phyloP scores from a whole-genome alignment of 2,888 invertebrate species.

The Ceriagrion tenellum region DNA sequence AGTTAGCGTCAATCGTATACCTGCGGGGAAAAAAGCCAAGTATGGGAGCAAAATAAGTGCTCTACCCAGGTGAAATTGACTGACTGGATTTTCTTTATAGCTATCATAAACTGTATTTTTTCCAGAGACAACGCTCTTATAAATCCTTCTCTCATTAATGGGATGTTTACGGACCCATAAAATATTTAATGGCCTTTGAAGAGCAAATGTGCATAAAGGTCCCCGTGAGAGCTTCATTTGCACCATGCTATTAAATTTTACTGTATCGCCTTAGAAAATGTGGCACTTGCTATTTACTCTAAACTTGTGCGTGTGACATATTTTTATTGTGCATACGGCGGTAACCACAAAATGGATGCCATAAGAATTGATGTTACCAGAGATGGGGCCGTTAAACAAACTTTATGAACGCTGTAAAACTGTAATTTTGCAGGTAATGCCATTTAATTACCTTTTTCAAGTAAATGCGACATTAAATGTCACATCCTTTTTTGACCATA shows the following conservation, averaged over 20 bases:
- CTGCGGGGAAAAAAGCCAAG: background rate
- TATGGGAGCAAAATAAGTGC: background rate
- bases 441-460: background rate
- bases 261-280: background rate
- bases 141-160: constrained; percentile 20
- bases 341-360: background rate
- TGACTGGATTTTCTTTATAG: constrained; percentile 24
- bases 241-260: background rate
- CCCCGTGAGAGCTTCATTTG: constrained; percentile 14
- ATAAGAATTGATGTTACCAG: background rate
- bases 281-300: constrained; percentile 16
- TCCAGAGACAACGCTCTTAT: constrained; percentile 6
- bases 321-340: background rate
- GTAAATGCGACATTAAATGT: background rate
- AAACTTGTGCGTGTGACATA: background rate
- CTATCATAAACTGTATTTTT: background rate
- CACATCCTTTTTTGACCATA: background rate
- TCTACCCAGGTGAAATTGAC: background rate
- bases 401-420: background rate
- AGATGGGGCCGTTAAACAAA: background rate
- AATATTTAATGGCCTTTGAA: constrained; percentile 15
- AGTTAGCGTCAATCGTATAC: background rate
- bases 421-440: background rate
- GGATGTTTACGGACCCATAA: constrained; percentile 27
- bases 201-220: constrained; percentile 8